These are phyloP conservation scores for Tetropium fuscum DNA, from an alignment of 2,888 invertebrate species.

Conservation along the genomic window DNA sequence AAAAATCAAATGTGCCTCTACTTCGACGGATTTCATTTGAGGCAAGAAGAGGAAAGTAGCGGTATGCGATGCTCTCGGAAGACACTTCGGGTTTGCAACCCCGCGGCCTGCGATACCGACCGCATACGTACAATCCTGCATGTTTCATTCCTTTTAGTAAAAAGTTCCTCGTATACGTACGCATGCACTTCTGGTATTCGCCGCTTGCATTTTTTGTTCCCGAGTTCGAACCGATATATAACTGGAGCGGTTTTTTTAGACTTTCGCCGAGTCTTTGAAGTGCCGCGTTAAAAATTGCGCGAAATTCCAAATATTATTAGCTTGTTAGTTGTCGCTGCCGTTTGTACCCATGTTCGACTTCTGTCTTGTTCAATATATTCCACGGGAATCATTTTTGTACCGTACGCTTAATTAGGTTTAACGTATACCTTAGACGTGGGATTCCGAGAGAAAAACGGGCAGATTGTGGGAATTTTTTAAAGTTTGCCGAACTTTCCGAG, in stretches of 20 bases:
- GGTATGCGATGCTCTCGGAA: conserved; percentile 17
- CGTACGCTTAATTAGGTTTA: conserved; percentile 3
- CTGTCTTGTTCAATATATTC: conserved; percentile 33
- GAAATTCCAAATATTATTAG: conserved; percentile 67
- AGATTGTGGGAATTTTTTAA: conserved; percentile 4
- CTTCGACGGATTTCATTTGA: conserved; percentile 6
- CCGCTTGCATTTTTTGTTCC: conserved; percentile 54
- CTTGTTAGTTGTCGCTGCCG: conserved; percentile 62
- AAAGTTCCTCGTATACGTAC: conserved; percentile 59
- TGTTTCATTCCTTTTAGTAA: conserved; percentile 52
- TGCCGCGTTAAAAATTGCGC: conserved; percentile 67
- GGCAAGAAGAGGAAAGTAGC: conserved; percentile 19
- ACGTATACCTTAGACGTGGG: conserved; percentile 6
- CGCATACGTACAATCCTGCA: conserved; percentile 22
- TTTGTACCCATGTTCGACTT: conserved; percentile 38
- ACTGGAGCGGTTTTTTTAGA: conserved; percentile 64
- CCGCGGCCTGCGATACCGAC: conserved; percentile 13
- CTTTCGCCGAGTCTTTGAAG: conserved; percentile 60
- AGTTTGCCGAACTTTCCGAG: conserved; percentile 5
- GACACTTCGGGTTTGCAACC: conserved; percentile 16
- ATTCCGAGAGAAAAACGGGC: not conserved
- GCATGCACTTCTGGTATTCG: conserved; percentile 62
- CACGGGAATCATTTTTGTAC: conserved; percentile 27
- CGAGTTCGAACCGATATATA: conserved; percentile 61
- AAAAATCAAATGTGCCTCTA: no score